Evolutionary conservation across 2,113 vertebrate genomes (phyloP), one percentile per base, ranked within the genome.

Genomic region (Calonectris borealis): DNA sequence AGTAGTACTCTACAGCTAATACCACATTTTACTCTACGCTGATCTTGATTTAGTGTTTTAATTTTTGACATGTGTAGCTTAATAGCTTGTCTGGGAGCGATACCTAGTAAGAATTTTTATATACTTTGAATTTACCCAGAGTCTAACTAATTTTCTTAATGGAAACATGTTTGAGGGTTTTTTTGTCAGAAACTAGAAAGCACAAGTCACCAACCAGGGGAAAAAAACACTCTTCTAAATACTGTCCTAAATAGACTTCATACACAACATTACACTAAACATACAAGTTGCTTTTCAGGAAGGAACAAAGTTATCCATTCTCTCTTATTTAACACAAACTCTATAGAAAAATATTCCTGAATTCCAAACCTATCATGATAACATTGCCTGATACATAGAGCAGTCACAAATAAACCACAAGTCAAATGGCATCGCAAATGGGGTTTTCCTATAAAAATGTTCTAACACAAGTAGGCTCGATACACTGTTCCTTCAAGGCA

Each of bases 401-500:
- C 27, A 15, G 46, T 25, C 32, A 66, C 11, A 81, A 78, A 84
- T 13, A 55, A 84, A 73, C 42, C 36, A 29, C 17, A 68, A 84
- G 26, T 7, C 58, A 42, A 65, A 65, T 0, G 13, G 42, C 44
- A 52, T 4, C 0, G 6, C 36, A 64, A 72, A 77, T 1, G 11
- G 24, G 16, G 26, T 66, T 81, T 93, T 58, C 73, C 65, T 4
- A 32, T 51, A 38, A 54, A 69, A 79, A 12, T 4, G 5, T 69
- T 68, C 32, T 40, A 66, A 62, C 52, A 65, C 51, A 46, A 54
- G 24, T 2, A 60, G 62, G 42, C 32, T 70, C 3, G 0, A 44
- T 9, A 29, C 4, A 11, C 11, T 51, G 26, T 5, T 86, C 68
- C 73, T 78, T 46, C 6, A 2, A 60, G 57, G 31, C 40, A 69